Conservation (phyloP, 2,888 invertebrate genomes). For the Glaucopsyche alexis region DNA sequence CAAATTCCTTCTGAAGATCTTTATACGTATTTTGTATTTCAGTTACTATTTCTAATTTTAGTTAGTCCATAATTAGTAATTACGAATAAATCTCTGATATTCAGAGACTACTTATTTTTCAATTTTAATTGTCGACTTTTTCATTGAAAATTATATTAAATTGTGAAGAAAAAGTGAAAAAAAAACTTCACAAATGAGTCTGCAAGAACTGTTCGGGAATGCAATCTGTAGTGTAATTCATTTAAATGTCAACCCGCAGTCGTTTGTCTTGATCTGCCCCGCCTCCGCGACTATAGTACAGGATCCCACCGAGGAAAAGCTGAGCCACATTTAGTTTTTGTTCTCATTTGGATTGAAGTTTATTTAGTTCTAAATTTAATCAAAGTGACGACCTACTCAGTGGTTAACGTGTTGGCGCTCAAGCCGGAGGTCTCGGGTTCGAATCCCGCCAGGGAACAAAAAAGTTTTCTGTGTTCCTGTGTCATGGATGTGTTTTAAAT, state of each 20-base stretch:
- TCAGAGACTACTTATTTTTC: background rate
- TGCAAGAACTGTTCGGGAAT: constrained; percentile 15
- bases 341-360: background rate
- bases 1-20: background rate
- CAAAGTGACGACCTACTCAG: no score
- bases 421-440: no score
- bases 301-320: background rate
- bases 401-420: no score
- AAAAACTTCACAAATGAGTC: background rate
- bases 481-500: no score
- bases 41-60: background rate
- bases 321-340: background rate
- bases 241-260: constrained; percentile 36
- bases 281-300: constrained; percentile 1
- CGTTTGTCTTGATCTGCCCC: constrained; percentile 29
- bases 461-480: no score
- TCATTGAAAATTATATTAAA: background rate
- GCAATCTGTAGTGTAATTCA: constrained; percentile 36
- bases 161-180: constrained; percentile 2
- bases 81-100: no score
- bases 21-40: background rate
- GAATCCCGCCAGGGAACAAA: no score
- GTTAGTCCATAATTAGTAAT: no score
- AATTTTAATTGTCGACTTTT: background rate
- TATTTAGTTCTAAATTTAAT: background rate